A percentile compares a stretch with the other conserved stretches of the same genome.
Evolutionary conservation across 2,888 invertebrate genomes (phyloP).

Genomic region (Erpobdella octoculata): DNA sequence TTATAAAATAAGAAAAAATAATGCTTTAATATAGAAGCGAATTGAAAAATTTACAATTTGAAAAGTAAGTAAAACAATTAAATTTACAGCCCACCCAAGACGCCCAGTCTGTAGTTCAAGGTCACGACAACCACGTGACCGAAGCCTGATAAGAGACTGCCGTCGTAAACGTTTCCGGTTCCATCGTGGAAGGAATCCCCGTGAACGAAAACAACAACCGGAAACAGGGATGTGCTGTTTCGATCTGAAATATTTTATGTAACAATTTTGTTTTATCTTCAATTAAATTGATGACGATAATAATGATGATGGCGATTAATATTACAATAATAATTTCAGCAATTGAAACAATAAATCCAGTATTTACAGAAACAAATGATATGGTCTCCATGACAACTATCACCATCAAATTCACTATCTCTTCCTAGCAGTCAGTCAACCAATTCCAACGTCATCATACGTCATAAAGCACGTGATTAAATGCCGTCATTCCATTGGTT

Average conservation of each 20-base stretch:
- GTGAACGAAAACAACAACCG: slow-evolving; percentile 81
- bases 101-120: slow-evolving; percentile 87
- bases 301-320: no score
- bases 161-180: slow-evolving; percentile 92
- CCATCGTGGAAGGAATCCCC: slow-evolving; percentile 95
- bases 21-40: neutral
- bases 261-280: neutral
- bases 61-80: neutral
- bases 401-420: neutral
- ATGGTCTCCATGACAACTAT: neutral
- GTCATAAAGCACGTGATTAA: slow-evolving; percentile 9
- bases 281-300: neutral
- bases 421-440: neutral
- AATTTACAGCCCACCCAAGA: slow-evolving; percentile 62
- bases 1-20: neutral
- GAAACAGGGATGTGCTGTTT: slow-evolving; percentile 46
- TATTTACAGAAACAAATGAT: neutral
- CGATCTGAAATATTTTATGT: neutral
- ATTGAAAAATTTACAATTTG: neutral
- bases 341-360: no score
- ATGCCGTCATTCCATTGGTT: neutral
- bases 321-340: no score
- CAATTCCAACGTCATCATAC: neutral
- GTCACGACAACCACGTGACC: slow-evolving; percentile 86
- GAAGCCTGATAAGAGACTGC: slow-evolving; percentile 83